Percentiles rank a stretch among this genome's conserved stretches.
Conservation (phyloP, 30 jellyfish, hydroid and myxozoan genomes). For the Nemopilema nomurai region DNA sequence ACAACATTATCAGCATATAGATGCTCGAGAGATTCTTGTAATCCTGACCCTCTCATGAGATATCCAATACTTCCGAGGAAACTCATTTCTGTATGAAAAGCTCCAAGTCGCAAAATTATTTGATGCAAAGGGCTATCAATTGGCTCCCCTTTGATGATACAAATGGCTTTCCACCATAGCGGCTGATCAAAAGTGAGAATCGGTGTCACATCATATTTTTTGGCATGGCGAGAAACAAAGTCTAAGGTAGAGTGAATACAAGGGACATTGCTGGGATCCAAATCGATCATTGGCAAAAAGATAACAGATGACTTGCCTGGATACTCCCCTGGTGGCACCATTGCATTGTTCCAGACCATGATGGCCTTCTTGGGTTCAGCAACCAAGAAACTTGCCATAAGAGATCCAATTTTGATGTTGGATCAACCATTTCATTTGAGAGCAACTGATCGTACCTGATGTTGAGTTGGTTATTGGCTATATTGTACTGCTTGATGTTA, state of each 20-base stretch:
- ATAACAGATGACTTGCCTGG: conserved; percentile 50
- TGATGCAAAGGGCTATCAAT: conserved; percentile 7
- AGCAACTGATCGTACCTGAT: conserved; percentile 12
- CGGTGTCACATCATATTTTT: conserved; percentile 41
- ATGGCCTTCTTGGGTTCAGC: conserved; percentile 41
- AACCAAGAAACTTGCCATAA: conserved; percentile 36
- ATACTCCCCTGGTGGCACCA: conserved; percentile 41
- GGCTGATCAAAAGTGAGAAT: conserved; percentile 64
- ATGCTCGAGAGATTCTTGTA: conserved; percentile 34
- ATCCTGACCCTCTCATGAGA: conserved; percentile 50
- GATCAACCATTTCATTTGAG: conserved; percentile 31
- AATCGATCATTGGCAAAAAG: conserved; percentile 37
- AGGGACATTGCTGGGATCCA: conserved; percentile 36
- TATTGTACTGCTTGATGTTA: conserved; percentile 40
- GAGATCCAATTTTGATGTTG: conserved; percentile 34
- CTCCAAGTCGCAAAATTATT: conserved; percentile 38
- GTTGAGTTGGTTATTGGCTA: conserved; percentile 31
- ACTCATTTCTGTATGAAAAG: conserved; percentile 55
- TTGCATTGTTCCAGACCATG: conserved; percentile 52
- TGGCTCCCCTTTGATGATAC: conserved; percentile 28
- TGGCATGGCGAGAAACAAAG: conserved; percentile 49
- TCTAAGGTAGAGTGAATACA: conserved; percentile 44
- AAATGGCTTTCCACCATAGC: conserved; percentile 63
- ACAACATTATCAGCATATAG: conserved; percentile 58
- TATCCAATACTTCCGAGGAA: conserved; percentile 53